Evolutionary conservation across 2,113 vertebrate species (phyloP).

Genomic region (Neolamprologus brichardi): DNA sequence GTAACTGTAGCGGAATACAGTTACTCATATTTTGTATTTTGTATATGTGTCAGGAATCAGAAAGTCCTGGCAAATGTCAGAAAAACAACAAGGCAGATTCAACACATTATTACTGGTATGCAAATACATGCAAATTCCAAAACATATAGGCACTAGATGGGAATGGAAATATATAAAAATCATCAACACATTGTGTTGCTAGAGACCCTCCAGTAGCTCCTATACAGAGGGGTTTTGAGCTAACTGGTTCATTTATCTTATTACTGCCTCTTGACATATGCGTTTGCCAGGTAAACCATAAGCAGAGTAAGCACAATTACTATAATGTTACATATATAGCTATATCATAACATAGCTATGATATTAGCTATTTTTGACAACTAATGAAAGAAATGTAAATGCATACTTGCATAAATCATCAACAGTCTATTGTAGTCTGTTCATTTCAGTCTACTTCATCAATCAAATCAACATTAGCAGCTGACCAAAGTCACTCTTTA

Average conservation of each 20-base stretch:
- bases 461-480: neutral
- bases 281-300: neutral
- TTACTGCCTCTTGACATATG: neutral
- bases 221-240: neutral
- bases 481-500: neutral
- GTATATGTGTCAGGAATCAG: neutral
- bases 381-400: neutral
- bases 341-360: neutral
- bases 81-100: neutral
- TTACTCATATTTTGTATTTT: no score
- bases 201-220: neutral
- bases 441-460: neutral
- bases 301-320: neutral
- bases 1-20: no score
- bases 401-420: neutral
- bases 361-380: neutral
- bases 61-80: neutral
- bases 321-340: neutral
- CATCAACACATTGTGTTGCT: neutral
- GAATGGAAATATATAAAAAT: neutral
- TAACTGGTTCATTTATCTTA: neutral
- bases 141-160: neutral
- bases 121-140: neutral
- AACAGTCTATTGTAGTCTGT: neutral
- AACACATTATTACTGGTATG: neutral